phyloP scores from a whole-genome alignment of 1,140 invertebrate species.

The Lutraria rhynchaena region DNA sequence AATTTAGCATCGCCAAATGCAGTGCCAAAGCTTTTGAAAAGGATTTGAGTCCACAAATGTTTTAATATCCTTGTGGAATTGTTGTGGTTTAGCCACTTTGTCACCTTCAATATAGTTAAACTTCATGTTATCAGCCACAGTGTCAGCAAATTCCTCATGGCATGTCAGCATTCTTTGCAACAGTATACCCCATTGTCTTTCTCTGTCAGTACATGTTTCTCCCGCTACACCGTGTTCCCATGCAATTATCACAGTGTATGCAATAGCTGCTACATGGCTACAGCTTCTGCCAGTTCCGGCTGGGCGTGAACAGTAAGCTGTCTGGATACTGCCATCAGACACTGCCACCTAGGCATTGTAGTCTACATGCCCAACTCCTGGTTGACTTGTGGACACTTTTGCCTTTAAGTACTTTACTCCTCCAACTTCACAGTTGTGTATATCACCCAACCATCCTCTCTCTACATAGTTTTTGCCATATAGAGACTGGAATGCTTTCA shows the following conservation, averaged over 20 bases:
- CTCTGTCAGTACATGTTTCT: neutral
- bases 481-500: constrained; percentile 5
- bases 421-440: constrained; percentile 6
- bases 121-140: neutral
- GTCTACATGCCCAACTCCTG: constrained; percentile 12
- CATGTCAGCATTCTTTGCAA: neutral
- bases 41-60: neutral
- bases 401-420: constrained; percentile 3
- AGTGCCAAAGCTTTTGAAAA: neutral
- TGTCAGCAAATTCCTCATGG: neutral
- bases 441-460: constrained; percentile 18
- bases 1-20: neutral
- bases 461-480: constrained; percentile 25
- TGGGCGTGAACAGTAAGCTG: constrained; percentile 55
- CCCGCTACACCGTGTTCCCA: constrained; percentile 3
- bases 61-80: constrained; percentile 8
- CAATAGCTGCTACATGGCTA: constrained; percentile 56
- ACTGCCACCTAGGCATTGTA: constrained; percentile 20
- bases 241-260: constrained; percentile 37
- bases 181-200: neutral
- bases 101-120: neutral
- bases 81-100: neutral
- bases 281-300: constrained; percentile 57
- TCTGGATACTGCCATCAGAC: neutral
- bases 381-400: constrained; percentile 3